Evolutionary conservation across 2,888 invertebrate species (phyloP), one percentile per base, ranked within the genome.

Genomic region (Galeruca laticollis): DNA sequence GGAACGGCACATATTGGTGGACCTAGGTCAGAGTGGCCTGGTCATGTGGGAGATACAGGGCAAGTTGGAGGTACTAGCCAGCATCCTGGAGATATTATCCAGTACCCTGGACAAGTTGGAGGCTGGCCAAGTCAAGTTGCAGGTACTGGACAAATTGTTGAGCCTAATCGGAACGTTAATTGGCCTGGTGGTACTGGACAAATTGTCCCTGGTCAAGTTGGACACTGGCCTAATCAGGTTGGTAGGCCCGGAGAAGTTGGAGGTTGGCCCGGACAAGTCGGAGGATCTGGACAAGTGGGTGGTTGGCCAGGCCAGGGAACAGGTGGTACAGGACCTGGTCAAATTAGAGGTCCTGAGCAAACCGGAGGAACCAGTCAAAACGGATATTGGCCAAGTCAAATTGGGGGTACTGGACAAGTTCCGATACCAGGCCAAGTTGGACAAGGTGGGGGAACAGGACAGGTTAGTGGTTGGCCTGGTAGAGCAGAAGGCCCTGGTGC

Each of bases 71-170:
- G 26, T 26, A 26, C 26, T 6, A 26, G 26, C 26, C 26, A 26
- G 26, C 6, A 26, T 26, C 15, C 47, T 2, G 72, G 63, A 40
- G 56, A 52, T 59, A 62, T 63, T 43, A 71, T 68, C 33, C 49
- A 57, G 26, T 65, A 71, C 59, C 69, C 75, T 26, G 75, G 76
- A 35, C 71, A 72, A 60, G 71, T 62, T n/a, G 72, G 60, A 2
- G 57, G 54, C 60, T 62, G 68, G 37, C 69, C 60, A 15, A 40
- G 49, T n/a, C 59, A 33, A 68, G 52, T 65, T 37, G 69, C 68
- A 56, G 49, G 57, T 10, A 70, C 70, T 51, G 71, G 67, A 20
- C 70, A 71, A 43, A 63, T 51, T 59, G 54, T 3, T 49, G 56
- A 15, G 59, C 63, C 70, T 20, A 70, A 68, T 20, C 69, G 64